These are phyloP conservation scores for Mesorhabditis belari DNA, from an alignment of 2,888 invertebrate species.

Conservation along the genomic window DNA sequence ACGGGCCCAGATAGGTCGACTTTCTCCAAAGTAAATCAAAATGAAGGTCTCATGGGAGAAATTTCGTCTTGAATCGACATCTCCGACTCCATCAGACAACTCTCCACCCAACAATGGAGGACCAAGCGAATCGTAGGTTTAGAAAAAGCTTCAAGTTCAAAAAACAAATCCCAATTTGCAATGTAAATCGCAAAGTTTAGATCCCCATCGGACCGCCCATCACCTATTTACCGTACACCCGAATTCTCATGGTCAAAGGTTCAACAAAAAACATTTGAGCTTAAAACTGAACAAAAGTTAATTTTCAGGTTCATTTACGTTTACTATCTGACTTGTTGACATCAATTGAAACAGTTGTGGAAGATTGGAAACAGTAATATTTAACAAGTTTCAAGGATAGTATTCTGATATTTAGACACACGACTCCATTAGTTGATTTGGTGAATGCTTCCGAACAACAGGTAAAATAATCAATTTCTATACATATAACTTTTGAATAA, in stretches of 20 bases:
- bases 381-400: not conserved
- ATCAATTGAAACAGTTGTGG: conserved; percentile 93
- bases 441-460: conserved; percentile 31
- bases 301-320: conserved; percentile 75
- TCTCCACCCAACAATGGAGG: not conserved
- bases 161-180: not conserved
- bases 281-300: too few relatives aligned
- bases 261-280: too few relatives aligned
- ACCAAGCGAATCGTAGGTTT: too few relatives aligned
- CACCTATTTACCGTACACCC: conserved; percentile 93
- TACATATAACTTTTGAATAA: not conserved
- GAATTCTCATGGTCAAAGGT: conserved; percentile 98
- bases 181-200: not conserved
- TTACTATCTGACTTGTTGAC: conserved; percentile 89
- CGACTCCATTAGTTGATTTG: conserved; percentile 19
- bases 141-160: not conserved
- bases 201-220: conserved; percentile 61
- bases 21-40: too few relatives aligned
- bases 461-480: conserved; percentile 1
- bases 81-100: conserved; percentile 54
- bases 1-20: too few relatives aligned
- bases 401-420: conserved; percentile 4
- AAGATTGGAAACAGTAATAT: conserved; percentile 70
- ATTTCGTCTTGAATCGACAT: conserved; percentile 90
- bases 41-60: conserved; percentile 88